Conservation (phyloP, 2,888 invertebrate genomes). For the Lingula anatina region DNA sequence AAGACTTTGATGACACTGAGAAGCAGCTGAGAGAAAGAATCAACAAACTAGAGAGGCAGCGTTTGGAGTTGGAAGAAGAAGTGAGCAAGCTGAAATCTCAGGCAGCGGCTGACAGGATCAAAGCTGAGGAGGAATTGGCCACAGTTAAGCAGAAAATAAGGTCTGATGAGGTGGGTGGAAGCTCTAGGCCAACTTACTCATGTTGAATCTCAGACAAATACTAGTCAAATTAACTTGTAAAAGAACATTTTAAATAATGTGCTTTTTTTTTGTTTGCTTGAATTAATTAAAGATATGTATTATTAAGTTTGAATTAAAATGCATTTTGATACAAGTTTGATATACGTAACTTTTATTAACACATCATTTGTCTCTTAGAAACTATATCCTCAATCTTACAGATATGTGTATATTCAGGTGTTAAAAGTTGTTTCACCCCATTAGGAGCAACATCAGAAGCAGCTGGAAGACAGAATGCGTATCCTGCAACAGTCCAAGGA, state of each 20-base stretch:
- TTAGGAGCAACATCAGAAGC: conserved; percentile 40
- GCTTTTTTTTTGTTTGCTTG: neutral
- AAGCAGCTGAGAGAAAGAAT: conserved; percentile 40
- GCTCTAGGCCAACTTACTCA: too few relatives aligned
- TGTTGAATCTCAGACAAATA: too few relatives aligned
- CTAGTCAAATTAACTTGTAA: neutral
- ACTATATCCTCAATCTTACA: too few relatives aligned
- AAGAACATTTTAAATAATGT: neutral
- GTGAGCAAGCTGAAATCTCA: conserved; percentile 37
- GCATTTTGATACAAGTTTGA: too few relatives aligned
- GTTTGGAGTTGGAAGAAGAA: conserved; percentile 46
- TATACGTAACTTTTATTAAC: too few relatives aligned
- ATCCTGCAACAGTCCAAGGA: conserved; percentile 39
- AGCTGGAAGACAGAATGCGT: conserved; percentile 44
- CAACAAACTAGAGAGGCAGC: conserved; percentile 35
- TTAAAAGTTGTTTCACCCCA: too few relatives aligned
- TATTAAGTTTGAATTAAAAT: too few relatives aligned
- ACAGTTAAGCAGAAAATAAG: neutral
- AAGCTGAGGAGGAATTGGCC: conserved; percentile 40
- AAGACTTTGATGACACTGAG: conserved; percentile 41
- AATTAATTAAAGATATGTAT: too few relatives aligned
- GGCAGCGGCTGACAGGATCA: conserved; percentile 36
- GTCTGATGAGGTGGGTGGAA: neutral
- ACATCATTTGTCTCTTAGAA: too few relatives aligned
- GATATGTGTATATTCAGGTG: too few relatives aligned